Evolutionary conservation across 2,797 vertebrate species (phyloP).

Genomic region (Jordanella pulchra): DNA sequence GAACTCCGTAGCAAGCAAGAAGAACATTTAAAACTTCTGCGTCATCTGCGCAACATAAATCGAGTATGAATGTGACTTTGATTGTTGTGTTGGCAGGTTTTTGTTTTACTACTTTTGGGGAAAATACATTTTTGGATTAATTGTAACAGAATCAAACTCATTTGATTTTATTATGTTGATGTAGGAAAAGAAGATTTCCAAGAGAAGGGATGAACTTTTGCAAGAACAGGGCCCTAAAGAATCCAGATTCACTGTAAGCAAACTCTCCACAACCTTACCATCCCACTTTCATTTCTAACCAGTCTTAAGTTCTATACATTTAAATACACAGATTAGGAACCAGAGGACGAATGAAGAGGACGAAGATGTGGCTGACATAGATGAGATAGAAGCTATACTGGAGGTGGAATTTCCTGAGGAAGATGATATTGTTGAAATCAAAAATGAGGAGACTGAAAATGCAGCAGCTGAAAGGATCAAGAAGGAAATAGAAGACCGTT

Average conservation of each 20-base stretch:
- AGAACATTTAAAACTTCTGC: constrained; percentile 75
- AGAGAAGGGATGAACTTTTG: constrained; percentile 87
- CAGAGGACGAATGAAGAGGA: constrained; percentile 37
- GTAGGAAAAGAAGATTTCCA: constrained; percentile 83
- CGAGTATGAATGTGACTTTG: constrained; percentile 69
- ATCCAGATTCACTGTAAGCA: constrained; percentile 62
- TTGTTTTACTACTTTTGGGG: not conserved
- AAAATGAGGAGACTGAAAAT: constrained; percentile 83
- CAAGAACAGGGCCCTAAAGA: constrained; percentile 66
- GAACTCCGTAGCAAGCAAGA: constrained; percentile 64
- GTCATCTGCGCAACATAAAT: constrained; percentile 78
- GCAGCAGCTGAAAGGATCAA: constrained; percentile 81
- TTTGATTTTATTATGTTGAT: constrained; percentile 6
- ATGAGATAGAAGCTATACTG: constrained; percentile 82
- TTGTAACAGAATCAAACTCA: not conserved
- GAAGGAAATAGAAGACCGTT: constrained; percentile 84
- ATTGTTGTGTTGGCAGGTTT: not conserved
- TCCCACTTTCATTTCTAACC: constrained; percentile 1
- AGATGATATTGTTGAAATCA: constrained; percentile 72
- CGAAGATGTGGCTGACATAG: constrained; percentile 57
- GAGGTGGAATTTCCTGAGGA: constrained; percentile 86
- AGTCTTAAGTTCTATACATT: not conserved
- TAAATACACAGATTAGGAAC: constrained; percentile 19
- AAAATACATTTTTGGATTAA: not conserved
- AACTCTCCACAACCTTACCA: not conserved